These are phyloP conservation scores for Holcopasites calliopsidis DNA, from an alignment of 1,140 invertebrate genomes.

Conservation along the genomic window DNA sequence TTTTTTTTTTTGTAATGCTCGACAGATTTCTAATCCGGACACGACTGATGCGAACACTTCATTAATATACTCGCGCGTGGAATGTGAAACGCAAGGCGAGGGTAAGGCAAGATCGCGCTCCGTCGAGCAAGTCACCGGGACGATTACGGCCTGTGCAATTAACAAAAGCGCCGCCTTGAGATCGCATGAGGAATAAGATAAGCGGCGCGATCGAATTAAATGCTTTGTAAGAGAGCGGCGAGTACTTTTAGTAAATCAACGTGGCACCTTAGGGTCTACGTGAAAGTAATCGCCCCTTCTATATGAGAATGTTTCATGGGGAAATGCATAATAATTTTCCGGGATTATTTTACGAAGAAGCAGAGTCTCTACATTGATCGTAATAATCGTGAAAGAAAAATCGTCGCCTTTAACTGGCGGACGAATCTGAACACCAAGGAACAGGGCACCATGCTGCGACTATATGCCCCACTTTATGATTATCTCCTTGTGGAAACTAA, in stretches of 20 bases:
- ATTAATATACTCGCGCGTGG: too few relatives aligned
- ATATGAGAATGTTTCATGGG: too few relatives aligned
- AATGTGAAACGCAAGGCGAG: too few relatives aligned
- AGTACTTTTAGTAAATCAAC: constrained; percentile 29
- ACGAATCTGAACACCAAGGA: constrained; percentile 62
- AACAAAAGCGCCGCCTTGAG: constrained; percentile 23
- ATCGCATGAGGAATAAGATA: constrained; percentile 42
- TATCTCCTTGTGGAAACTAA: constrained; percentile 76
- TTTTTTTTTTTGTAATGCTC: not conserved
- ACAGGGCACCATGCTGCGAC: constrained; percentile 73
- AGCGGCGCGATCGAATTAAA: constrained; percentile 38
- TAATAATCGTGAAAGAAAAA: constrained; percentile 20
- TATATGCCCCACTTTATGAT: constrained; percentile 71
- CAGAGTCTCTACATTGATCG: not conserved
- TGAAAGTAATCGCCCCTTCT: constrained; percentile 30
- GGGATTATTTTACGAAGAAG: not conserved
- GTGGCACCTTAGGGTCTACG: constrained; percentile 13
- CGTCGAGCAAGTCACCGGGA: not conserved
- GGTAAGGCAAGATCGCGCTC: not conserved
- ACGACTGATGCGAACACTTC: not conserved
- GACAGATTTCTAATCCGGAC: not conserved
- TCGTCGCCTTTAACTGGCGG: constrained; percentile 27
- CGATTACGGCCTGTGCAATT: constrained; percentile 24
- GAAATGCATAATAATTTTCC: not conserved
- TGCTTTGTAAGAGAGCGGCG: constrained; percentile 23